phyloP scores from a whole-genome alignment of 2,797 vertebrate genomes.

The Tokudaia tokunoshimensis region DNA sequence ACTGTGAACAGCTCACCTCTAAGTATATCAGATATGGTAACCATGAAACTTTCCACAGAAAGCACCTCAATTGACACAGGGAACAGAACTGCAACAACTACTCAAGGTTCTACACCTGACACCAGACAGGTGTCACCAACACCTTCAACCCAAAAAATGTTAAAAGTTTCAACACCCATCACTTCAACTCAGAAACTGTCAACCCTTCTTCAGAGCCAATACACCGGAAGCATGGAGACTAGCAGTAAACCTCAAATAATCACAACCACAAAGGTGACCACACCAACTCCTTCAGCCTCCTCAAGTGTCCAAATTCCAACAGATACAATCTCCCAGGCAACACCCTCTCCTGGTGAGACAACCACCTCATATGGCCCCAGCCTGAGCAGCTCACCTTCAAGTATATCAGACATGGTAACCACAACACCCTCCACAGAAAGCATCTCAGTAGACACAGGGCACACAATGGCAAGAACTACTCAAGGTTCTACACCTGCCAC shows the following conservation, averaged over 20 bases:
- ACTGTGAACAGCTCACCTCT: fast-evolving
- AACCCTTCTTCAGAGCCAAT: background rate
- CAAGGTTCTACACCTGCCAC: fast-evolving
- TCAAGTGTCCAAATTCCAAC: fast-evolving
- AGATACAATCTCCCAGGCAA: fast-evolving
- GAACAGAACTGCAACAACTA: fast-evolving
- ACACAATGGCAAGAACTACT: fast-evolving
- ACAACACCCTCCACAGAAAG: fast-evolving
- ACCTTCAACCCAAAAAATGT: background rate
- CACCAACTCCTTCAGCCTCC: fast-evolving
- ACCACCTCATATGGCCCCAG: fast-evolving
- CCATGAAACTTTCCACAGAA: fast-evolving
- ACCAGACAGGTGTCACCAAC: fast-evolving
- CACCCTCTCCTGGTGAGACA: fast-evolving
- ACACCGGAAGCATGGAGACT: fast-evolving
- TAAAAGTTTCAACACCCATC: too few relatives aligned
- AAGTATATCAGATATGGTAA: fast-evolving
- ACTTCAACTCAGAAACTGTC: too few relatives aligned
- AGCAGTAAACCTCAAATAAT: background rate
- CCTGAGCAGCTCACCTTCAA: fast-evolving
- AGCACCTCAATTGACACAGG: fast-evolving
- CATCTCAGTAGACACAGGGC: fast-evolving
- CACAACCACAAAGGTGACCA: fast-evolving
- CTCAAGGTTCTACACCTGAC: background rate
- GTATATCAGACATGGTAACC: fast-evolving